A percentile compares a stretch with the other conserved stretches of the same genome.
Evolutionary conservation across 2,113 vertebrate species (phyloP).

Genomic region (Montifringilla adamsi): DNA sequence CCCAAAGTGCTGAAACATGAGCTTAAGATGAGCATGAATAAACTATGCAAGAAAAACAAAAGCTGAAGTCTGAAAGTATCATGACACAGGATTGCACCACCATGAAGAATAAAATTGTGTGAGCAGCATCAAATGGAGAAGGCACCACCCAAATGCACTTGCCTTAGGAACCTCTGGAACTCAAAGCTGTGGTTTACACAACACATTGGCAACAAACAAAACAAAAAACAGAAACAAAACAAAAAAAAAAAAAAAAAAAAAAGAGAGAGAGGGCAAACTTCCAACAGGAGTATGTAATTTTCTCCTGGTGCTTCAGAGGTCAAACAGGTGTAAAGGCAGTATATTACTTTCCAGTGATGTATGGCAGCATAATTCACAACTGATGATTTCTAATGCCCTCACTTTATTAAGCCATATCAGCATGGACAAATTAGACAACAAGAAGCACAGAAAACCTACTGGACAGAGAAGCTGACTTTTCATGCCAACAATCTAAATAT

Average conservation of each 20-base stretch:
- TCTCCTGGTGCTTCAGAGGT: neutral
- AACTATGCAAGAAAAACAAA: neutral
- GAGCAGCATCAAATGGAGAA: neutral
- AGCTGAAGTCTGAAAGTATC: neutral
- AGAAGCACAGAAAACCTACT: neutral
- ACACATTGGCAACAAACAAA: fast-evolving
- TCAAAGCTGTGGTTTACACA: neutral
- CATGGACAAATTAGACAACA: neutral
- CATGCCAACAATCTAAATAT: neutral
- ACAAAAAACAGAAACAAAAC: neutral
- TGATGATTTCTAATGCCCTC: neutral
- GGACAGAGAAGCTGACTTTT: neutral
- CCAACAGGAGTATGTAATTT: neutral
- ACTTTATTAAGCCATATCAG: neutral
- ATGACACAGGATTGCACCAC: neutral
- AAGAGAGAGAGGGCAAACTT: neutral
- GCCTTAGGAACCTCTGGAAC: neutral
- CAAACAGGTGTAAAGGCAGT: neutral
- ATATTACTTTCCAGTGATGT: neutral
- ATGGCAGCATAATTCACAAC: neutral
- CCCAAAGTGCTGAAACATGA: neutral
- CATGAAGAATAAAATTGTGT: neutral
- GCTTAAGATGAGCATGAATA: neutral
- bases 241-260: neutral
- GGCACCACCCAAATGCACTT: neutral